Evolutionary conservation across 2,113 vertebrate species (phyloP).

Genomic region (Lota lota): DNA sequence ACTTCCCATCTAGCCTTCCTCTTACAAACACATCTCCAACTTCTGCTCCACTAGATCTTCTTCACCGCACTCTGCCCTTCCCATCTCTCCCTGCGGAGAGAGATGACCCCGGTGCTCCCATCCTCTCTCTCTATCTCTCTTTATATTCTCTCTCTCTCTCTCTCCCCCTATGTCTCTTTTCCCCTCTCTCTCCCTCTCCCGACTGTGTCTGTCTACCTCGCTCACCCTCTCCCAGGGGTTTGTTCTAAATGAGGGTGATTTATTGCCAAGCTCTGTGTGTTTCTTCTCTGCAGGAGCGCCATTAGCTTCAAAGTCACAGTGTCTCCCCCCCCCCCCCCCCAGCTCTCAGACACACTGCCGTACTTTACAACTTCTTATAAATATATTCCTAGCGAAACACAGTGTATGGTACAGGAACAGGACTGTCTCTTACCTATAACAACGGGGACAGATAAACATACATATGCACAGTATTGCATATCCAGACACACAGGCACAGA

Average conservation of each 20-base stretch:
- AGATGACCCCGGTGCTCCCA: too few relatives aligned
- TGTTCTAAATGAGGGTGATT: conserved; percentile 51
- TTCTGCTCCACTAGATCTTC: too few relatives aligned
- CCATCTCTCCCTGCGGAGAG: too few relatives aligned
- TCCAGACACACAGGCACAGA: conserved; percentile 6
- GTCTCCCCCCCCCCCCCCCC: background rate
- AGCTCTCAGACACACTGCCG: background rate
- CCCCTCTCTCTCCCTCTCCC: conserved; percentile 15
- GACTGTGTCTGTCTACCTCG: conserved; percentile 6
- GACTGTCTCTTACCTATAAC: background rate
- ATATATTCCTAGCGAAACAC: background rate
- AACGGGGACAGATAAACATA: background rate
- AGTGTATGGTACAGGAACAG: background rate
- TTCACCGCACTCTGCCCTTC: too few relatives aligned
- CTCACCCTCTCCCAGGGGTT: conserved; percentile 26
- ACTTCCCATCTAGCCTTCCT: too few relatives aligned
- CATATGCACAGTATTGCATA: background rate
- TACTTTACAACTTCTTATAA: conserved; percentile 23
- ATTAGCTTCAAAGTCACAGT: conserved; percentile 45
- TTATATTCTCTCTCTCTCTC: background rate
- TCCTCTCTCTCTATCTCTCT: too few relatives aligned
- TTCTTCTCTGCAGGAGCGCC: conserved; percentile 51
- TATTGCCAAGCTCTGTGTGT: conserved; percentile 38
- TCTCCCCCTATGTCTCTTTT: conserved; percentile 21
- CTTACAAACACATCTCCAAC: too few relatives aligned